These are phyloP conservation scores for Ciconia stormi DNA, from an alignment of 2,113 vertebrate genomes.

Conservation along the genomic window DNA sequence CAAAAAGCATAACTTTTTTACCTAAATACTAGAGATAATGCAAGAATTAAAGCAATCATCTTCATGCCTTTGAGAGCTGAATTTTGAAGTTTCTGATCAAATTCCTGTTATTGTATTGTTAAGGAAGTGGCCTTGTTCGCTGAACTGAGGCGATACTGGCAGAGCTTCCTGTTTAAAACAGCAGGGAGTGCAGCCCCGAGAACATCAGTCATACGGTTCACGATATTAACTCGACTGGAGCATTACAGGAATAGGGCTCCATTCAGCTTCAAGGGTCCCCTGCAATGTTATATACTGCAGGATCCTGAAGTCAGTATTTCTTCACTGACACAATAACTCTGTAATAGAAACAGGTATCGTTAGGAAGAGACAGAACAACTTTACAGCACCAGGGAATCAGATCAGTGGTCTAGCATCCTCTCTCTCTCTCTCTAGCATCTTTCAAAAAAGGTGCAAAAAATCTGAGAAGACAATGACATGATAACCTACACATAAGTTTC, in stretches of 20 bases:
- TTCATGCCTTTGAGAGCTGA: background rate
- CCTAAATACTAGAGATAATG: background rate
- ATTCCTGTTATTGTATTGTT: constrained; percentile 59
- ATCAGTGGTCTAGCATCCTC: background rate
- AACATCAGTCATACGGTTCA: background rate
- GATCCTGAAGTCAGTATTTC: background rate
- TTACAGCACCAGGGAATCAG: background rate
- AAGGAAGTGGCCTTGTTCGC: constrained; percentile 31
- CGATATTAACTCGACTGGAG: background rate
- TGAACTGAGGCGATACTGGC: constrained; percentile 7
- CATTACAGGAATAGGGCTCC: background rate
- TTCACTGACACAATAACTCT: background rate
- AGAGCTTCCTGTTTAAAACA: constrained; percentile 60
- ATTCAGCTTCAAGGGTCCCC: background rate
- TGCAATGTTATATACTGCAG: background rate
- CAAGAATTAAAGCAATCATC: background rate
- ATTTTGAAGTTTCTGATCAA: constrained; percentile 29
- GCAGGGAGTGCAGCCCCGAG: background rate
- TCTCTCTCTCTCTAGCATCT: background rate
- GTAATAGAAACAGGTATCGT: background rate
- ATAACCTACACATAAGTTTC: background rate
- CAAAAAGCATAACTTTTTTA: background rate
- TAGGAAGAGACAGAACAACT: background rate
- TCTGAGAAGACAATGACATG: background rate
- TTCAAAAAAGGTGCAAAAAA: background rate